A percentile compares a stretch with the other conserved stretches of the same genome.
phyloP scores from a whole-genome alignment of 2,797 vertebrate species.

The Echiichthys vipera region DNA sequence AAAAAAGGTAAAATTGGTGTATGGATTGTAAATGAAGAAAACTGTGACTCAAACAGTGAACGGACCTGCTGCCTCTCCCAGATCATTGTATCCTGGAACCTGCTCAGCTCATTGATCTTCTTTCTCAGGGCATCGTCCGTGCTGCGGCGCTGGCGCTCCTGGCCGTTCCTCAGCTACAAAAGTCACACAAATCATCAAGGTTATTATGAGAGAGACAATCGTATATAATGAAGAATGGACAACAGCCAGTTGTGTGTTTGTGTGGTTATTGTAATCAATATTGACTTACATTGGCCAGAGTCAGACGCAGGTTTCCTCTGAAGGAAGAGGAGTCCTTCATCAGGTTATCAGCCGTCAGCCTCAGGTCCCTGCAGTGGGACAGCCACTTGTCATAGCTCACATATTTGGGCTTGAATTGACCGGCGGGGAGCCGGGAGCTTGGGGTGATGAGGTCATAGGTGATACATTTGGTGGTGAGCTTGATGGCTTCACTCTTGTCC shows the following conservation, averaged over 20 bases:
- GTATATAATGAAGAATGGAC: neutral
- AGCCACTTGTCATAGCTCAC: conserved; percentile 46
- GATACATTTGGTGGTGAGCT: conserved; percentile 44
- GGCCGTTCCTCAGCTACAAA: conserved; percentile 26
- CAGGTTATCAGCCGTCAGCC: neutral
- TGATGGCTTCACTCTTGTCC: conserved; percentile 46
- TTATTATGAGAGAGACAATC: neutral
- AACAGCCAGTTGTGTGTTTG: neutral
- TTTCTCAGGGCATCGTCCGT: conserved; percentile 5
- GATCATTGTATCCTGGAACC: conserved; percentile 11
- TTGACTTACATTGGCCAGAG: conserved; percentile 41
- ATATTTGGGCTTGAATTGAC: conserved; percentile 14
- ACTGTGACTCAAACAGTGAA: neutral
- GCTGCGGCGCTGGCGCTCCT: conserved; percentile 4
- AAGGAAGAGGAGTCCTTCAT: conserved; percentile 25
- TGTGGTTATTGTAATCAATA: neutral
- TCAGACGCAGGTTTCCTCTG: conserved; percentile 29
- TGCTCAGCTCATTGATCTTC: conserved; percentile 34
- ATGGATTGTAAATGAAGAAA: neutral
- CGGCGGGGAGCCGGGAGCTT: neutral
- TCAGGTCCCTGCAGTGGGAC: conserved; percentile 33
- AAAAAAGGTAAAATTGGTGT: neutral
- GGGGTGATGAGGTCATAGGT: neutral
- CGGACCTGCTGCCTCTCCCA: conserved; percentile 39
- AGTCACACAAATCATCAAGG: neutral